Evolutionary conservation across 2,113 vertebrate species (phyloP).

Genomic region (Sphyrna mokarran): DNA sequence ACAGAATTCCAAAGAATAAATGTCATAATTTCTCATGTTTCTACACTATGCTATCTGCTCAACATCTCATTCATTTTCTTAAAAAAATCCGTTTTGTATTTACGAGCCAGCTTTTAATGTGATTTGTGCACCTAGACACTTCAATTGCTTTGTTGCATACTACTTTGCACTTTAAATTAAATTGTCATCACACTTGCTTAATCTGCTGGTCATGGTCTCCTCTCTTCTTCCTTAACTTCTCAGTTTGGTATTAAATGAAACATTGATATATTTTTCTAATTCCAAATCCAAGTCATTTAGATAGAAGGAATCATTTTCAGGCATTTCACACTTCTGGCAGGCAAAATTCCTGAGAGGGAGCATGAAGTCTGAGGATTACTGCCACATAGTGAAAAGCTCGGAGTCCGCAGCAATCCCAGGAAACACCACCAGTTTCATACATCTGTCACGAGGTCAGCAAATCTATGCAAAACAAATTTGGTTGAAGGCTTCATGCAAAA

Average conservation of each 20-base stretch:
- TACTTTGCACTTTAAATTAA: neutral
- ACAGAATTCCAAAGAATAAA: neutral
- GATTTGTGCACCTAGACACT: neutral
- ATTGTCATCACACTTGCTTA: neutral
- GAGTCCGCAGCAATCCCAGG: neutral
- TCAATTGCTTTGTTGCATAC: neutral
- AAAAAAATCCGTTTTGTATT: neutral
- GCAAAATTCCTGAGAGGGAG: neutral
- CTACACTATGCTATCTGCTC: neutral
- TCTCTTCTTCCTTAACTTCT: neutral
- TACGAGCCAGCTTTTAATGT: neutral
- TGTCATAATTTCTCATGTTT: neutral
- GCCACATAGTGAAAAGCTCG: neutral
- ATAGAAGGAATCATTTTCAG: neutral
- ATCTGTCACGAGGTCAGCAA: neutral
- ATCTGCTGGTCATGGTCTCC: neutral
- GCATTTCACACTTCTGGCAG: neutral
- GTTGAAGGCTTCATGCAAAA: neutral
- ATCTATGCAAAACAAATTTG: neutral
- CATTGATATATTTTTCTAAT: neutral
- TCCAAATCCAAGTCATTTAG: neutral
- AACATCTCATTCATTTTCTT: neutral
- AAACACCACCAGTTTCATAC: neutral
- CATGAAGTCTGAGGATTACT: neutral
- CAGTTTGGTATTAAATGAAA: neutral